Percentiles rank a stretch among this genome's conserved stretches.
Evolutionary conservation across 53 echinoderm and acorn worm species (phyloP).

Genomic region (Arbacia lixula): DNA sequence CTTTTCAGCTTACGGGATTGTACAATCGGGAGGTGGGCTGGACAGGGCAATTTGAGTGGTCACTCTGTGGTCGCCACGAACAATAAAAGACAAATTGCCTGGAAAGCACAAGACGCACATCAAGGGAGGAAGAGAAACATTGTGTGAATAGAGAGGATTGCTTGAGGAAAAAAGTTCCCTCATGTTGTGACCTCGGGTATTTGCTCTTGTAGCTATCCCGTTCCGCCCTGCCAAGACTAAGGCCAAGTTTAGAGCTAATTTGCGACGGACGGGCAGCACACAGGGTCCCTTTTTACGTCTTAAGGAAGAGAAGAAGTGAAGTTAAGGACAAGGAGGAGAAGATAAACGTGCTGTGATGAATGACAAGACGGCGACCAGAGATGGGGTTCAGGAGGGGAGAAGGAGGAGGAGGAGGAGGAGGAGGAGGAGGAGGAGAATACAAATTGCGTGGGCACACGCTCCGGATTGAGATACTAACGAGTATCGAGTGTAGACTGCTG

Average conservation of each 20-base stretch:
- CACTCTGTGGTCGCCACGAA: too few relatives aligned
- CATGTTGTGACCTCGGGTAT: conserved; percentile 14
- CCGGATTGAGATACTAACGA: conserved; percentile 42
- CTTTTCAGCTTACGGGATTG: too few relatives aligned
- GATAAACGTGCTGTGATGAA: conserved; percentile 59
- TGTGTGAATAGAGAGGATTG: conserved; percentile 2
- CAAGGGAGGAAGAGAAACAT: too few relatives aligned
- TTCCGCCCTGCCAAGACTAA: conserved; percentile 8
- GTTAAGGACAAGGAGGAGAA: conserved; percentile 47
- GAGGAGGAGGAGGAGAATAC: not conserved
- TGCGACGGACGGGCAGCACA: conserved; percentile 17
- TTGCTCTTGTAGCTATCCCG: conserved; percentile 27
- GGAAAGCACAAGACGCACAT: too few relatives aligned
- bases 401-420: too few relatives aligned
- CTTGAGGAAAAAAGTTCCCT: not conserved
- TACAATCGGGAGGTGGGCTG: too few relatives aligned
- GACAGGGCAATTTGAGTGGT: too few relatives aligned
- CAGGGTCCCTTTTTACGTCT: conserved; percentile 7
- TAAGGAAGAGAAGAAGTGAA: conserved; percentile 36
- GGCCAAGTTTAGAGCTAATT: conserved; percentile 25
- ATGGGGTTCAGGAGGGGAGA: not conserved
- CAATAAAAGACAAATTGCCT: too few relatives aligned
- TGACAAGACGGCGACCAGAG: conserved; percentile 24
- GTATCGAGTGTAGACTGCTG: conserved; percentile 23
- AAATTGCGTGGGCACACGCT: conserved; percentile 43